Conservation (phyloP, 2,113 vertebrate species). For the Rhagologus leucostigma region DNA sequence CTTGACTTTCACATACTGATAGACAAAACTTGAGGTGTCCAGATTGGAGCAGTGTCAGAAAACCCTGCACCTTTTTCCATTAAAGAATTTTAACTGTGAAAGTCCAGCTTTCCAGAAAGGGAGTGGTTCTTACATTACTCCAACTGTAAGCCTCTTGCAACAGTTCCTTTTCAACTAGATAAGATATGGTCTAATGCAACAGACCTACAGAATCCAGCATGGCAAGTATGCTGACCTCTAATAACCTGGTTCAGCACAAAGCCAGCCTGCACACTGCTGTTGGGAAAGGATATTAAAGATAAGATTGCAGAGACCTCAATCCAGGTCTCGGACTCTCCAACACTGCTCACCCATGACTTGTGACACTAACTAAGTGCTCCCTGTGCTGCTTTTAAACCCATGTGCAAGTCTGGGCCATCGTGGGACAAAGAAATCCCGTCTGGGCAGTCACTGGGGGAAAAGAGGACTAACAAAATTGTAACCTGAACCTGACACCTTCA, state of each 20-base stretch:
- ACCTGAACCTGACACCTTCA: background rate
- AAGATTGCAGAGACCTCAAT: background rate
- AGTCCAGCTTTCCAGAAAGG: background rate
- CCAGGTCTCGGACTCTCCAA: background rate
- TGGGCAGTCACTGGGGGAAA: background rate
- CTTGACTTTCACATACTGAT: background rate
- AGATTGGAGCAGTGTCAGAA: background rate
- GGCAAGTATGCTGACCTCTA: background rate
- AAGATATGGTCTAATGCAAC: background rate
- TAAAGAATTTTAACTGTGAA: background rate
- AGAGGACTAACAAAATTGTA: background rate
- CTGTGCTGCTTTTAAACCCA: background rate
- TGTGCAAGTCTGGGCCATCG: background rate
- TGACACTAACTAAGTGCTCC: background rate
- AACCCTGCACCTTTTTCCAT: background rate
- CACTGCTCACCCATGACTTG: accelerated
- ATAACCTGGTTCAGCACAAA: background rate
- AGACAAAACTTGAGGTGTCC: background rate
- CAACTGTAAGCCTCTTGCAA: background rate
- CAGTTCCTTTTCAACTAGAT: background rate
- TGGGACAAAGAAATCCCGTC: background rate
- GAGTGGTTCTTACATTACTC: background rate
- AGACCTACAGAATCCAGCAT: background rate
- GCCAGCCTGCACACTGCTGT: background rate
- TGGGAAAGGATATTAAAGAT: background rate